Base-by-base conservation (phyloP, 2,797 vertebrate genomes). In the Fistularia tabacaria region DNA sequence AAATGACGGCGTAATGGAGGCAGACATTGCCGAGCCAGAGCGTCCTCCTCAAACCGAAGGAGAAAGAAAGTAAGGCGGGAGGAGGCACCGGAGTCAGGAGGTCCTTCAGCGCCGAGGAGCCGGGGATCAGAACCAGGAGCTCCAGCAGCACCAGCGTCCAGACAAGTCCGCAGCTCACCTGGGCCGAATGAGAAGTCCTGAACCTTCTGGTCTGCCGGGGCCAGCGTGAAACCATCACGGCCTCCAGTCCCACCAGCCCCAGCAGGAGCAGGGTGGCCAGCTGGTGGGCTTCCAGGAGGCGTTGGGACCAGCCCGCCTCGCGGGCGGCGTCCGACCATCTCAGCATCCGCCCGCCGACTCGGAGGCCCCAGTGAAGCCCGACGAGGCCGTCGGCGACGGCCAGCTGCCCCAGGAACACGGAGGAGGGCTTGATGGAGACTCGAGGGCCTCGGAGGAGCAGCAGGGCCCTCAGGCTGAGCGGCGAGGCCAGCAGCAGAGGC, bases 371-470 rank as follows among this genome's bases (percentile, higher is more conserved):
- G 57, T 66, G 68, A 37, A 85, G 56, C 59, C 86, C 0, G 40
- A 73, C 9, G 0, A 92, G 85, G 1, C 59, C 0, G 50, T 93
- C 92, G 0, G 88, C 77, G 40, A 81, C 71, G 1, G 90, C 92
- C 56, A 93, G 87, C 69, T 89, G 89, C 0, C 74, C 66, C 54
- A 93, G 88, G 63, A 93, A 68, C 49, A 93, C 90, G 0, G 68
- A 47, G 1, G 89, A 92, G 54, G 89, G 87, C 60, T 93, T 94
- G 76, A 73, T 90, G 0, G 92, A 93, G 57, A 90, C 76, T 36
- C 54, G 82, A 46, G 88, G 78, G 39, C 89, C 92, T 62, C 51
- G 74, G 14, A 93, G 83, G 51, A 88, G 67, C 72, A 84, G 1
- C 6, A 76, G 48, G 0, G 85, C 71, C 40, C 80, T 80, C 0